These are phyloP conservation scores for Conops quadrifasciatus DNA, from an alignment of 2,888 invertebrate species.

Conservation along the genomic window DNA sequence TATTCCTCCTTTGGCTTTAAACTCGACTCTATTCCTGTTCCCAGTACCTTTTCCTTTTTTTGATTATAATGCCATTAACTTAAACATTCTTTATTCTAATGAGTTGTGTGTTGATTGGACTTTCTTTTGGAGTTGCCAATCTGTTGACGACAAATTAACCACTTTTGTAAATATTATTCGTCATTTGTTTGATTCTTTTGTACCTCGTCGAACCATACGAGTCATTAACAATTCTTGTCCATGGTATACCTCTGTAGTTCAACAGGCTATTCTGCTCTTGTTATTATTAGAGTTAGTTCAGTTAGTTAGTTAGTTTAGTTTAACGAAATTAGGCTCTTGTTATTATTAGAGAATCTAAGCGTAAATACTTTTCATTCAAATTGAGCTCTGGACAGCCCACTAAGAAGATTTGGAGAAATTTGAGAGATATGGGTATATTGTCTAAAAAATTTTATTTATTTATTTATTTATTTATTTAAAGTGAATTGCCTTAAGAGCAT, in stretches of 20 bases:
- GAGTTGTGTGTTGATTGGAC: not conserved
- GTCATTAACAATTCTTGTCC: not conserved
- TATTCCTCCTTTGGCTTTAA: not conserved
- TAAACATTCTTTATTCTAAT: not conserved
- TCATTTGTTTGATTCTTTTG: not conserved
- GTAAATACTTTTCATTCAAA: not conserved
- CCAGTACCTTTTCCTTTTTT: not conserved
- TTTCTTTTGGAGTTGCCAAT: not conserved
- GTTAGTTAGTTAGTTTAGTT: too few species aligned
- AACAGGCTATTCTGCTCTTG: not conserved
- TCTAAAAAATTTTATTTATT: too few species aligned
- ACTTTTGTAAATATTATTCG: not conserved
- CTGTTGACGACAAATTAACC: not conserved
- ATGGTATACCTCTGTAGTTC: not conserved
- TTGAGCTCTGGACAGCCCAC: not conserved
- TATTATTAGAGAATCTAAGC: not conserved
- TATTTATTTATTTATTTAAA: too few species aligned
- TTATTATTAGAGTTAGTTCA: too few species aligned
- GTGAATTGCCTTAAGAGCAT: too few species aligned
- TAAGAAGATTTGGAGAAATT: not conserved
- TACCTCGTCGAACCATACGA: not conserved
- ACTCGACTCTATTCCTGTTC: not conserved
- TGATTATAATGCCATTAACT: not conserved
- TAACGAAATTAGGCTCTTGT: not conserved
- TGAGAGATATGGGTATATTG: not conserved